Evolutionary conservation across 2,113 vertebrate species (phyloP).

Genomic region (Balaeniceps rex): DNA sequence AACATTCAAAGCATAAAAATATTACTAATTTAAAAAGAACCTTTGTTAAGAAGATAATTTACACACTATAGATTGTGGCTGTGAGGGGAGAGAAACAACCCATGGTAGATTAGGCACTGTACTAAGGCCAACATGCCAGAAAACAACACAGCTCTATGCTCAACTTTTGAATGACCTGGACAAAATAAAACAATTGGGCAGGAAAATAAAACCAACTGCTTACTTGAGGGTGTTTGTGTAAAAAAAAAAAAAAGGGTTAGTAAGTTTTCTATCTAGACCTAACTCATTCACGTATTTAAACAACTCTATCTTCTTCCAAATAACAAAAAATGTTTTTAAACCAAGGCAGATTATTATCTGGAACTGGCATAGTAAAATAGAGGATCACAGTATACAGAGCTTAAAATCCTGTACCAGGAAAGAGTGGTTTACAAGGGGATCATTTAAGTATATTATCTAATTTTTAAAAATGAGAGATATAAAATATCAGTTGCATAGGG

Average conservation of each 20-base stretch:
- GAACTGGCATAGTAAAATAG: slow-evolving; percentile 65
- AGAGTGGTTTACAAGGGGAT: slow-evolving; percentile 68
- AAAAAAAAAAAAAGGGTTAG: slow-evolving; percentile 32
- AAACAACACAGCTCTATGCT: slow-evolving; percentile 28
- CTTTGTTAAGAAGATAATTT: slow-evolving; percentile 62
- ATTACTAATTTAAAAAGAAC: slow-evolving; percentile 66
- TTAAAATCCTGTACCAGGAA: slow-evolving; percentile 69
- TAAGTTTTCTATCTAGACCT: slow-evolving; percentile 57
- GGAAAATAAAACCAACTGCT: not conserved
- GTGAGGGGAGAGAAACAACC: slow-evolving; percentile 24
- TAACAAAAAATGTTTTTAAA: slow-evolving; percentile 50
- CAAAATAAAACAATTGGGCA: not conserved
- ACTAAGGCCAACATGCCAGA: slow-evolving; percentile 28
- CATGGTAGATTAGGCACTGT: slow-evolving; percentile 50
- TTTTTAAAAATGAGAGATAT: slow-evolving; percentile 70
- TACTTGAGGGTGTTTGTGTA: not conserved
- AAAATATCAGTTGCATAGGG: slow-evolving; percentile 83
- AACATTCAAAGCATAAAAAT: slow-evolving; percentile 74
- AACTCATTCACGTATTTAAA: slow-evolving; percentile 41
- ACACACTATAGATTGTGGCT: slow-evolving; percentile 46
- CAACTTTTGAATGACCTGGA: slow-evolving; percentile 19
- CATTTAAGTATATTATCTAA: slow-evolving; percentile 62
- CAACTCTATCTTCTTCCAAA: slow-evolving; percentile 42
- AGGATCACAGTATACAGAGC: slow-evolving; percentile 75
- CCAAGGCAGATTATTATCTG: slow-evolving; percentile 49